These are phyloP conservation scores for Boulengeromyrus knoepffleri DNA, from an alignment of 2,113 vertebrate species.

Conservation along the genomic window DNA sequence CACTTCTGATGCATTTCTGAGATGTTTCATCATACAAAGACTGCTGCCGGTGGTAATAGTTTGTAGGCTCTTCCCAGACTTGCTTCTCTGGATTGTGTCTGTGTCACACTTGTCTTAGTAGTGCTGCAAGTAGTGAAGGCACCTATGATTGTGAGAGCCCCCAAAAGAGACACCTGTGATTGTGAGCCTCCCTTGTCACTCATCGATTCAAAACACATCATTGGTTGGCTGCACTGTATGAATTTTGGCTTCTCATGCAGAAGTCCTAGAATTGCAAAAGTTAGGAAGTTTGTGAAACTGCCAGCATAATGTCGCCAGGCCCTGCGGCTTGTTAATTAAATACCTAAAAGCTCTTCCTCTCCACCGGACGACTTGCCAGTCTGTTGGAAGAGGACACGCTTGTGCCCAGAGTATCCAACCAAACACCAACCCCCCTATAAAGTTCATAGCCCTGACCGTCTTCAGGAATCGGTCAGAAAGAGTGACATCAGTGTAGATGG, in stretches of 20 bases:
- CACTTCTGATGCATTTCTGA: slow-evolving; percentile 5
- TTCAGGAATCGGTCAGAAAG: background rate
- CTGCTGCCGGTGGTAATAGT: too few species aligned
- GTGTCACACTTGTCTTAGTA: background rate
- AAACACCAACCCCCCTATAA: background rate
- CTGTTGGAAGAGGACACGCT: background rate
- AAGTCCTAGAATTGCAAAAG: background rate
- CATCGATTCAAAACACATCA: background rate
- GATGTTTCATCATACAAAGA: background rate
- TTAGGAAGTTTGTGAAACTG: background rate
- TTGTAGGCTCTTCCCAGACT: background rate
- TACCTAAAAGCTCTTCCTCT: background rate
- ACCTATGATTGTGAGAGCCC: background rate
- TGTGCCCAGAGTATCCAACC: background rate
- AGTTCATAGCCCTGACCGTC: background rate
- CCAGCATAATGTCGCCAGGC: background rate
- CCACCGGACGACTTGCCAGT: background rate
- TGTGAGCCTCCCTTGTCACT: background rate
- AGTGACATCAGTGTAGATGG: background rate
- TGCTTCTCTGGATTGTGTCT: background rate
- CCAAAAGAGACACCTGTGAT: too few species aligned
- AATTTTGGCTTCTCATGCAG: background rate
- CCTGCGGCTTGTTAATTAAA: background rate
- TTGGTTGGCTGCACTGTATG: background rate
- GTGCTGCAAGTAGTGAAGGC: background rate